Conservation (phyloP, 1,140 invertebrate species). For the Microvelia longipes region DNA sequence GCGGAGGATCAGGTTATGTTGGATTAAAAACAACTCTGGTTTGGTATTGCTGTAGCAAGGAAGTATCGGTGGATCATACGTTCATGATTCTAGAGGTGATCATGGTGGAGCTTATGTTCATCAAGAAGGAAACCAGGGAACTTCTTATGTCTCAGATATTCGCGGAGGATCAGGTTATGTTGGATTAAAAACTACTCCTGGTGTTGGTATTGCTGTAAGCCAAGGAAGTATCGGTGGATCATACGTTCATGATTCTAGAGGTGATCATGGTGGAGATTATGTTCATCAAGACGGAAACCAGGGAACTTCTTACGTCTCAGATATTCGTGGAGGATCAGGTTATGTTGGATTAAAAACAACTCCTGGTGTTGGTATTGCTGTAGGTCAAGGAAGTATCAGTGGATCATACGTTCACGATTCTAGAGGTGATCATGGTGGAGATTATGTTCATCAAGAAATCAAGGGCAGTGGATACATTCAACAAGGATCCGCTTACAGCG, state of each 20-base stretch:
- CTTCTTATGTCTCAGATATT: constrained; percentile 9
- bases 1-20: background rate
- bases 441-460: constrained; percentile 20
- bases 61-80: constrained; percentile 17
- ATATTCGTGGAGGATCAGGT: background rate
- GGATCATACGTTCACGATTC: constrained; percentile 27
- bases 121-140: constrained; percentile 19
- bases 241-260: constrained; percentile 22
- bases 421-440: constrained; percentile 24
- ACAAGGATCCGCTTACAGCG: background rate
- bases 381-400: constrained; percentile 9
- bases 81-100: background rate
- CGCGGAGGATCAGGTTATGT: background rate
- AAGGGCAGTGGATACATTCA: background rate
- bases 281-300: constrained; percentile 8
- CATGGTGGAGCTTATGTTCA: background rate
- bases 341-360: background rate
- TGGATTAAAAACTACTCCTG: background rate
- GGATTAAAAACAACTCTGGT: no score
- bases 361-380: background rate
- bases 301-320: background rate
- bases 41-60: no score
- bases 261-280: constrained; percentile 27
- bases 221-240: constrained; percentile 1
- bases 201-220: background rate